Evolutionary conservation across 30 jellyfish, hydroid and myxozoan genomes (phyloP).

Genomic region (Aurelia coerulea): DNA sequence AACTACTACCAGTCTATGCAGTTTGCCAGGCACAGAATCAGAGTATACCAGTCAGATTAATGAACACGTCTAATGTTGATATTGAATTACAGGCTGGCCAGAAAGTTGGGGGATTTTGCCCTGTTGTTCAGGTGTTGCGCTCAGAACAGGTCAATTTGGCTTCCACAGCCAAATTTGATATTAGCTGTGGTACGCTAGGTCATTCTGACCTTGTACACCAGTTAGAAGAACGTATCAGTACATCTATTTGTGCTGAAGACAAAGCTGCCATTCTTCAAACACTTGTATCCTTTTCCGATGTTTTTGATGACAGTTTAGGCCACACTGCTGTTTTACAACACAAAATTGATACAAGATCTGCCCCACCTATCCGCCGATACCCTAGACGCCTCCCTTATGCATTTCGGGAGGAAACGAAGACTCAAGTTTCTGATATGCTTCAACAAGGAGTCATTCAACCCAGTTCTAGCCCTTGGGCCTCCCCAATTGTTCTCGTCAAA

Average conservation of each 20-base stretch:
- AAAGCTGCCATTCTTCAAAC: too few species aligned
- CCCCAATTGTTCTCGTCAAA: conserved; percentile 51
- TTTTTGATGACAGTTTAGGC: conserved; percentile 38
- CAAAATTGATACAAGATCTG: conserved; percentile 23
- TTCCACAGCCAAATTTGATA: too few species aligned
- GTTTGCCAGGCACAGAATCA: conserved; percentile 29
- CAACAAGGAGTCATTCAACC: conserved; percentile 55
- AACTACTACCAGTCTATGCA: conserved; percentile 30
- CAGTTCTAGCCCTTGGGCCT: conserved; percentile 56
- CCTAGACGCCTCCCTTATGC: conserved; percentile 55
- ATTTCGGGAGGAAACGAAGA: conserved; percentile 30
- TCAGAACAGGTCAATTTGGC: background rate
- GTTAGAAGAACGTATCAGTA: too few species aligned
- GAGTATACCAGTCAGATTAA: conserved; percentile 18
- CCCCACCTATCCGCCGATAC: conserved; percentile 49
- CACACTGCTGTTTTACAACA: conserved; percentile 28
- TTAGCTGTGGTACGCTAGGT: too few species aligned
- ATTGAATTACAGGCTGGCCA: conserved; percentile 39
- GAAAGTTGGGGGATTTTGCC: conserved; percentile 8
- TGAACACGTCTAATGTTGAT: conserved; percentile 42
- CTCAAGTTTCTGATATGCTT: conserved; percentile 37
- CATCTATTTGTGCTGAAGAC: too few species aligned
- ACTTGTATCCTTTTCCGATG: conserved; percentile 7
- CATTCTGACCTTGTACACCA: too few species aligned
- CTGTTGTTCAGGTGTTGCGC: conserved; percentile 28